Conservation (phyloP, 2,797 vertebrate genomes). For the Phoeniculus purpureus region DNA sequence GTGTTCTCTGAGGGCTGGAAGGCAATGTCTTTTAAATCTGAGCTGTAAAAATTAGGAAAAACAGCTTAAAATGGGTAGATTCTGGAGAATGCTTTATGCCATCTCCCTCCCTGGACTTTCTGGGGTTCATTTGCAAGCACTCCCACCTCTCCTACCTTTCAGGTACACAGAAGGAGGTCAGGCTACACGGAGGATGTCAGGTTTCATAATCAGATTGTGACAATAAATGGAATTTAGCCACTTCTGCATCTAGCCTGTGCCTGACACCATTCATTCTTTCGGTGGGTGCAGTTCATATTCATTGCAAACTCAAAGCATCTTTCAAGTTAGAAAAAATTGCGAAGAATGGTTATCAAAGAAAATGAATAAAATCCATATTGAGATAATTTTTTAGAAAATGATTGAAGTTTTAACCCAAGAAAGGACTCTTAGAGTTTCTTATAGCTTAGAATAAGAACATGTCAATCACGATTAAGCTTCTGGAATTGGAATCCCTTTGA, state of each 20-base stretch:
- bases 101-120: slow-evolving; percentile 20
- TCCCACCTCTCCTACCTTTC: slow-evolving; percentile 52
- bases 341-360: slow-evolving; percentile 87
- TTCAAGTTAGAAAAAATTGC: slow-evolving; percentile 78
- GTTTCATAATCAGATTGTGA: slow-evolving; percentile 80
- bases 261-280: slow-evolving; percentile 70
- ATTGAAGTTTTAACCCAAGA: slow-evolving; percentile 90
- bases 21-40: background rate
- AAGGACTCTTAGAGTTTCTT: slow-evolving; percentile 87
- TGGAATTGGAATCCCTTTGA: slow-evolving; percentile 89
- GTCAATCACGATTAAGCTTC: slow-evolving; percentile 89
- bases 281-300: slow-evolving; percentile 75
- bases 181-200: slow-evolving; percentile 49
- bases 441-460: slow-evolving; percentile 88
- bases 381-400: slow-evolving; percentile 89
- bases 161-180: slow-evolving; percentile 57
- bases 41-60: background rate
- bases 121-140: slow-evolving; percentile 6
- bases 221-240: slow-evolving; percentile 75
- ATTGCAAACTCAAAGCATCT: slow-evolving; percentile 78
- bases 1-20: background rate
- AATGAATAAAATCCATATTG: slow-evolving; percentile 89
- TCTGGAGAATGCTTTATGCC: background rate
- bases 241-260: slow-evolving; percentile 62
- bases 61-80: background rate